A percentile compares a stretch with the other conserved stretches of the same genome.
These are phyloP conservation scores for Tadarida brasiliensis DNA, from an alignment of 2,797 vertebrate genomes.

Conservation along the genomic window DNA sequence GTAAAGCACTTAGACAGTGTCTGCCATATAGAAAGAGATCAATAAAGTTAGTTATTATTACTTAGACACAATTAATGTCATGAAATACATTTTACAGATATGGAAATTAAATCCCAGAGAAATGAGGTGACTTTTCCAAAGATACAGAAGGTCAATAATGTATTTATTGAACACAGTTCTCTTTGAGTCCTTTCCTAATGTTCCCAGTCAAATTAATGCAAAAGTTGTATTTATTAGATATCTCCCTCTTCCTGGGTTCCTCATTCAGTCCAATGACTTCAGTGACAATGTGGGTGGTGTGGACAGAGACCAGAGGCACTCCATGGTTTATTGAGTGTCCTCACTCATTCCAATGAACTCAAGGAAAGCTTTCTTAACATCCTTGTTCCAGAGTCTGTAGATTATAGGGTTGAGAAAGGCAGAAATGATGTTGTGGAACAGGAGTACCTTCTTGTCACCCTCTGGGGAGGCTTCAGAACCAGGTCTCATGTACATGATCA, in stretches of 20 bases:
- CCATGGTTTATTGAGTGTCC: not conserved
- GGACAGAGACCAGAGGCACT: not conserved
- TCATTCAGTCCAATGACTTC: not conserved
- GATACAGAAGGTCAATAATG: not conserved
- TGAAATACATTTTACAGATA: not conserved
- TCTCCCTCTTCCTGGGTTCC: not conserved
- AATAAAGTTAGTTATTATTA: constrained; percentile 21
- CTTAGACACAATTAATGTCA: not conserved
- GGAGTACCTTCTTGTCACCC: constrained; percentile 77
- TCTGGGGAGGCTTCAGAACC: constrained; percentile 72
- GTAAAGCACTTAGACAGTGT: not conserved
- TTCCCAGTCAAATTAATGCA: constrained; percentile 9
- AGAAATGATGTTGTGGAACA: constrained; percentile 77
- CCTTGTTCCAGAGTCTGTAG: constrained; percentile 78
- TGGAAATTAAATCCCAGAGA: constrained; percentile 35
- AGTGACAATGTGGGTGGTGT: not conserved
- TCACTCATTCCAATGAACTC: constrained; percentile 56
- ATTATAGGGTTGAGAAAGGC: constrained; percentile 65
- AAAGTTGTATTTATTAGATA: not conserved
- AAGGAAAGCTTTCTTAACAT: constrained; percentile 77
- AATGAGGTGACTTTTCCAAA: constrained; percentile 8
- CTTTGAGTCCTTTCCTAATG: not conserved
- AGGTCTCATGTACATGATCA: constrained; percentile 80
- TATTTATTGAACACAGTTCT: not conserved
- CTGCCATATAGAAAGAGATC: not conserved